phyloP scores from a whole-genome alignment of 2,113 vertebrate species.

The Lophochroa leadbeateri region DNA sequence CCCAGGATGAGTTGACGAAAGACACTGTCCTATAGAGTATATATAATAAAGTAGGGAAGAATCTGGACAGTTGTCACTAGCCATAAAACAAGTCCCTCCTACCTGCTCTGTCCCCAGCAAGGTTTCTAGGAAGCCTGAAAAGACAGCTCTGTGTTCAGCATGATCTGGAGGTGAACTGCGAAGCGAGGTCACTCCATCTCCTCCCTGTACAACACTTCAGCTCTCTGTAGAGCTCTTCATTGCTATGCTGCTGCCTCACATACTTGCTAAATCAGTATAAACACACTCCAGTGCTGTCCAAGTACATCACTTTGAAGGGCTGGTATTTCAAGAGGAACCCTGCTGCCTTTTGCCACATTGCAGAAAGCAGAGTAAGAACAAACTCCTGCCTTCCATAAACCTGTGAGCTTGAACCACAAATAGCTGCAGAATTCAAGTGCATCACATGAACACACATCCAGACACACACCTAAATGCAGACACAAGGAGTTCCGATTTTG shows the following conservation, averaged over 20 bases:
- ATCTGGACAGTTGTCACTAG: background rate
- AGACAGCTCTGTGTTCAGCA: background rate
- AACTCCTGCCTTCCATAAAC: background rate
- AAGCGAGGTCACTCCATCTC: background rate
- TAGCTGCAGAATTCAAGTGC: background rate
- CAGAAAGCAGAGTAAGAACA: background rate
- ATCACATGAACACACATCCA: no score
- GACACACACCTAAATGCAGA: background rate
- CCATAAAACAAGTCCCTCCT: background rate
- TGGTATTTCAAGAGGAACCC: conserved; percentile 46
- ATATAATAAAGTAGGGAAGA: background rate
- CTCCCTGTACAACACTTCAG: background rate
- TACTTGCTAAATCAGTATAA: conserved; percentile 55
- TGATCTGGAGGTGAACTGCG: background rate
- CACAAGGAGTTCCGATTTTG: background rate
- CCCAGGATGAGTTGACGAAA: background rate
- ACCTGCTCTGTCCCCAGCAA: background rate
- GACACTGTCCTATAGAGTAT: no score
- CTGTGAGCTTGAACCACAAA: background rate
- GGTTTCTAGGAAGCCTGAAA: background rate
- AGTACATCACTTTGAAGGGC: background rate
- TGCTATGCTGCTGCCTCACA: conserved; percentile 21
- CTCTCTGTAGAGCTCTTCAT: background rate
- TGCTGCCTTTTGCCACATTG: background rate
- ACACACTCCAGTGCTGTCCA: conserved; percentile 20